A percentile compares a stretch with the other conserved stretches of the same genome.
Conservation (phyloP, 2,797 vertebrate genomes). For the Pteronotus mesoamericanus region DNA sequence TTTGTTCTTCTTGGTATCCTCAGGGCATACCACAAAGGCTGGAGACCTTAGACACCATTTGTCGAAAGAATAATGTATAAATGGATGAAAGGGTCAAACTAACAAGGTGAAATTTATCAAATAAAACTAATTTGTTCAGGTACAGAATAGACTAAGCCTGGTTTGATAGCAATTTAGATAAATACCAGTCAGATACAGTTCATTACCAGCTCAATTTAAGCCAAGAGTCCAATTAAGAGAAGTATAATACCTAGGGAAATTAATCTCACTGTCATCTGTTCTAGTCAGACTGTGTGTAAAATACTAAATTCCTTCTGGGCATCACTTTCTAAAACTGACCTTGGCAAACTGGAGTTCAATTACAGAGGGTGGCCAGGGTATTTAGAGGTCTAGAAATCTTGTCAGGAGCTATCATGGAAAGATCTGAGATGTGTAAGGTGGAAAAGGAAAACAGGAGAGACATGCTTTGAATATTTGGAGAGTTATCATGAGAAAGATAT, state of each 20-base stretch:
- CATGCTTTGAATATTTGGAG: not conserved
- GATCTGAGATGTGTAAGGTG: not conserved
- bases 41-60: slow-evolving; percentile 19
- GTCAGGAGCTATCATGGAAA: not conserved
- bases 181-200: slow-evolving; percentile 21
- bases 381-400: not conserved
- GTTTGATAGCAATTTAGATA: slow-evolving; percentile 46
- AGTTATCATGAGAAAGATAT: not conserved
- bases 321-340: not conserved
- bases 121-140: slow-evolving; percentile 40
- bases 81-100: slow-evolving; percentile 6
- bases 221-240: slow-evolving; percentile 36
- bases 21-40: not conserved
- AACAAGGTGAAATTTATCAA: slow-evolving; percentile 37
- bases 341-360: not conserved
- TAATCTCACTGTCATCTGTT: not conserved
- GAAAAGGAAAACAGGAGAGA: slow-evolving; percentile 3
- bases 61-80: slow-evolving; percentile 1
- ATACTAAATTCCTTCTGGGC: not conserved
- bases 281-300: not conserved
- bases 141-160: not conserved
- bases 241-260: slow-evolving; percentile 42
- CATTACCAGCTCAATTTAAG: slow-evolving; percentile 32
- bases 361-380: not conserved
- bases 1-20: not conserved